These are phyloP conservation scores for Ophion obscuratus DNA, from an alignment of 2,888 invertebrate genomes.

Conservation along the genomic window DNA sequence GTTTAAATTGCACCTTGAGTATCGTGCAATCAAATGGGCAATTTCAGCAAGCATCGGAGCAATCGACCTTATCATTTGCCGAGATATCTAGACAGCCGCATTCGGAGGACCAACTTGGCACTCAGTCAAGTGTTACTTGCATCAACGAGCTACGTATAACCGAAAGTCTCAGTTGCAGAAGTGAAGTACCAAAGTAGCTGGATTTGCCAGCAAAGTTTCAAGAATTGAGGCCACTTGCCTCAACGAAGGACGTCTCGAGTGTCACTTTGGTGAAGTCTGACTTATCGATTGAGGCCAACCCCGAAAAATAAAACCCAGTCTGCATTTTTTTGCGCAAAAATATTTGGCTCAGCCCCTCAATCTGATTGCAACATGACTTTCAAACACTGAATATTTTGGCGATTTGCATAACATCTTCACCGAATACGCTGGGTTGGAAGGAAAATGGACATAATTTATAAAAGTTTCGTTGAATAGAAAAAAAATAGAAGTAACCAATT, in stretches of 20 bases:
- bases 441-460: too few relatives aligned
- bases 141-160: neutral
- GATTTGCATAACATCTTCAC: too few relatives aligned
- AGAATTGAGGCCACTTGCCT: slow-evolving; percentile 25
- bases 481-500: too few relatives aligned
- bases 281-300: slow-evolving; percentile 24
- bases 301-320: neutral
- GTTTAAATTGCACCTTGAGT: neutral
- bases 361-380: too few relatives aligned
- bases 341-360: too few relatives aligned
- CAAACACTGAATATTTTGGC: too few relatives aligned
- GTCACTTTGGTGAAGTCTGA: slow-evolving; percentile 24
- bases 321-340: neutral
- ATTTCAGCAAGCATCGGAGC: neutral
- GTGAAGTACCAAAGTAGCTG: slow-evolving; percentile 23
- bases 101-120: slow-evolving; percentile 12
- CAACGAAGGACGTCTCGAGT: slow-evolving; percentile 6
- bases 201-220: slow-evolving; percentile 28
- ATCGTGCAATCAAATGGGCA: neutral
- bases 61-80: neutral
- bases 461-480: too few relatives aligned
- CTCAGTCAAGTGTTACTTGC: slow-evolving; percentile 18
- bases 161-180: slow-evolving; percentile 30
- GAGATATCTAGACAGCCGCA: neutral
- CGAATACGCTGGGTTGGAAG: too few relatives aligned